Conservation (phyloP, 2,113 vertebrate species). For the Apistogramma diplotaenia region DNA sequence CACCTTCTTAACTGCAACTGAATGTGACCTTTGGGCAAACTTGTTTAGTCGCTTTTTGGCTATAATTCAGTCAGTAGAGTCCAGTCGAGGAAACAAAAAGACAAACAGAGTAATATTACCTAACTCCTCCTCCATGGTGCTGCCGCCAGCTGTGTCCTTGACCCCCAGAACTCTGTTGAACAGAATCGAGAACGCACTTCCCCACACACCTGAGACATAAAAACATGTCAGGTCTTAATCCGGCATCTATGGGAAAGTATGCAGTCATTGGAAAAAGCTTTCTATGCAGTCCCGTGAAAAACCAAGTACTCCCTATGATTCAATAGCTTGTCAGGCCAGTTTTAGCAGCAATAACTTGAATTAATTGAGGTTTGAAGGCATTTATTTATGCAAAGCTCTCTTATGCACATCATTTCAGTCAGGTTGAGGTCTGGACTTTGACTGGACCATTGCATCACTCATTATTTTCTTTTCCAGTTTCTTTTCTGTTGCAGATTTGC, state of each 20-base stretch:
- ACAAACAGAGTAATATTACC: constrained; percentile 73
- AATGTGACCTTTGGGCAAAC: accelerated
- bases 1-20: not conserved
- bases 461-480: too few relatives aligned
- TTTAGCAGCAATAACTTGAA: too few relatives aligned
- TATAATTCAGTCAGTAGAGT: not conserved
- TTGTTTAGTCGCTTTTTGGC: not conserved
- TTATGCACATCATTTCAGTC: too few relatives aligned
- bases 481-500: too few relatives aligned
- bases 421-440: too few relatives aligned
- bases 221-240: not conserved
- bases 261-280: too few relatives aligned
- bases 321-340: too few relatives aligned
- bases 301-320: too few relatives aligned
- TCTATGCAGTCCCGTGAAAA: too few relatives aligned
- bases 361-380: too few relatives aligned
- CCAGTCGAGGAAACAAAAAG: not conserved
- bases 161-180: constrained; percentile 96
- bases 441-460: too few relatives aligned
- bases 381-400: too few relatives aligned
- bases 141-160: constrained; percentile 80
- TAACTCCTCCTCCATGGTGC: constrained; percentile 97
- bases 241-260: not conserved
- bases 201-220: constrained; percentile 87
- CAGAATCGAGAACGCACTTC: constrained; percentile 96